phyloP scores from a whole-genome alignment of 2,113 vertebrate genomes.

The Crotalus helleri region DNA sequence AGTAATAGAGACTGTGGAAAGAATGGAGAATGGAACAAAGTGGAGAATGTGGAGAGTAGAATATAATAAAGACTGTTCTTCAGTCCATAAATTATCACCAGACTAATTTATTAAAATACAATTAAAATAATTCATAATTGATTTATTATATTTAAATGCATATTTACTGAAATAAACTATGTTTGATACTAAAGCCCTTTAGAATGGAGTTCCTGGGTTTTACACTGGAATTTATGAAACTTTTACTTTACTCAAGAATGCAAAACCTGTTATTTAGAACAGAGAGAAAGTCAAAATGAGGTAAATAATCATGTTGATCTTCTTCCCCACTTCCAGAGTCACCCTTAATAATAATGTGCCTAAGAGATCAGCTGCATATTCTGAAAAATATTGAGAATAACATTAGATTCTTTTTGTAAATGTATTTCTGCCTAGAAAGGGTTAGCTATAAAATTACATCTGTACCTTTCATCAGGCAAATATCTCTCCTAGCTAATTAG shows the following conservation, averaged over 20 bases:
- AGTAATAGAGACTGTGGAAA: background rate
- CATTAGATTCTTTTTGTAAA: background rate
- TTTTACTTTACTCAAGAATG: background rate
- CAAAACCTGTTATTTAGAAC: background rate
- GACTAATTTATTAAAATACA: background rate
- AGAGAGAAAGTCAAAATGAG: background rate
- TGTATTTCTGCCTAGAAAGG: background rate
- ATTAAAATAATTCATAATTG: background rate
- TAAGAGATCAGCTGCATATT: background rate
- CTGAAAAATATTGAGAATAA: background rate
- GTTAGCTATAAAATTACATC: background rate
- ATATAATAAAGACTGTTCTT: background rate
- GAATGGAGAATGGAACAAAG: background rate
- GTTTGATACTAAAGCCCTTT: background rate
- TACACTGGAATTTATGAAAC: background rate
- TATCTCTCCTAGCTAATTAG: too few relatives aligned
- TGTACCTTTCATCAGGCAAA: background rate
- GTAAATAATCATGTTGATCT: background rate
- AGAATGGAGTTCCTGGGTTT: background rate
- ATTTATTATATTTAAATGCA: background rate
- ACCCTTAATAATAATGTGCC: background rate
- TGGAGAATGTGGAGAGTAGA: background rate
- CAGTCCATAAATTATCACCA: background rate
- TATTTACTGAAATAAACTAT: background rate
- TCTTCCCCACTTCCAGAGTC: background rate